Conservation (phyloP, 2,888 invertebrate species). For the Drosophila kuntzei region DNA sequence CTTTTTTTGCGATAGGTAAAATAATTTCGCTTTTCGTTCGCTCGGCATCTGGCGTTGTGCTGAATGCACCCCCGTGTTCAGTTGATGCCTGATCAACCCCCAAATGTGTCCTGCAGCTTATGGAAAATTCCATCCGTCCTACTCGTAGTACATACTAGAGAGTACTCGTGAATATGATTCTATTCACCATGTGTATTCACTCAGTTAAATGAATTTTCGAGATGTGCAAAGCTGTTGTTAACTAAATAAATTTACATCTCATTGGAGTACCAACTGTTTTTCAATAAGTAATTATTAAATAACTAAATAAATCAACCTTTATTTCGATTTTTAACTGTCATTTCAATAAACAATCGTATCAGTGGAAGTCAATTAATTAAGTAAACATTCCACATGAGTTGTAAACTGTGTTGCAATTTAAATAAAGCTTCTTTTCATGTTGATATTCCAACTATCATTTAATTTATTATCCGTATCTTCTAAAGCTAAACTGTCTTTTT, state of each 20-base stretch:
- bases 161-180: conserved; percentile 27
- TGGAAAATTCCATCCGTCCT: conserved; percentile 57
- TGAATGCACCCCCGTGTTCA: conserved; percentile 70
- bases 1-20: conserved; percentile 60
- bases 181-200: conserved; percentile 24
- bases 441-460: not conserved
- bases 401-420: not conserved
- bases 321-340: no score
- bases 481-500: not conserved
- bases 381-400: not conserved
- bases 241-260: not conserved
- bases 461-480: not conserved
- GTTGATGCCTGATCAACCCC: conserved; percentile 59
- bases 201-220: conserved; percentile 5
- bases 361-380: not conserved
- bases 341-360: not conserved
- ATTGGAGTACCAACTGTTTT: not conserved
- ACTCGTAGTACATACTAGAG: not conserved
- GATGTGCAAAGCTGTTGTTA: not conserved
- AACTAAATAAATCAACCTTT: no score
- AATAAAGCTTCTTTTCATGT: no score
- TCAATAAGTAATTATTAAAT: no score
- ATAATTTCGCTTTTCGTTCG: conserved; percentile 42
- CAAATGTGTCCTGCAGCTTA: conserved; percentile 46
- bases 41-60: conserved; percentile 67